These are phyloP conservation scores for Campopleginae sp. DNA, from an alignment of 2,888 invertebrate genomes.

Conservation along the genomic window DNA sequence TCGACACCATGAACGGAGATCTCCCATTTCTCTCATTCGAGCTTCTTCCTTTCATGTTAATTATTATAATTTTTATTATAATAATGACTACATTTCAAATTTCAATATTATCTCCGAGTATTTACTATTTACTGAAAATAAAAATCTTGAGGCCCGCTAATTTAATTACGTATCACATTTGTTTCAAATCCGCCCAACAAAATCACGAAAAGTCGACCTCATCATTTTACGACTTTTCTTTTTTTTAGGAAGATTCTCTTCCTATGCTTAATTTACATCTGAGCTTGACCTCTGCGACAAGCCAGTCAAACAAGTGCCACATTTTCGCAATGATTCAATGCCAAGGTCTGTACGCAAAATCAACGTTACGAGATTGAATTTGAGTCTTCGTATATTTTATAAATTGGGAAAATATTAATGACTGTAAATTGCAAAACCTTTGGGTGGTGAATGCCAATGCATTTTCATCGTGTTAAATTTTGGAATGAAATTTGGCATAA, in stretches of 20 bases:
- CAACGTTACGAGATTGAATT: too few relatives aligned
- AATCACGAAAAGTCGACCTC: constrained; percentile 6
- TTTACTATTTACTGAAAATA: background rate
- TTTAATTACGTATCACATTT: constrained; percentile 29
- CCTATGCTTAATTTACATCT: constrained; percentile 24
- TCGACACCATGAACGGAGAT: background rate
- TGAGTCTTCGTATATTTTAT: too few relatives aligned
- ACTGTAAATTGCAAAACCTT: too few relatives aligned
- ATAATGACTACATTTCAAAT: background rate
- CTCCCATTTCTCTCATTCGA: background rate
- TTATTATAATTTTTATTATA: background rate
- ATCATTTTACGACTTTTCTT: constrained; percentile 17
- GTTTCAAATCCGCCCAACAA: constrained; percentile 29
- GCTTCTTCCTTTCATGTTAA: background rate
- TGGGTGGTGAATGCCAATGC: too few relatives aligned
- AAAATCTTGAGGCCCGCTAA: background rate
- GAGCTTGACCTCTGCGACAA: too few relatives aligned
- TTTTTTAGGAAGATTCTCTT: constrained; percentile 54
- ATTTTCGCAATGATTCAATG: too few relatives aligned
- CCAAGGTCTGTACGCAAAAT: too few relatives aligned
- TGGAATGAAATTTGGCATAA: too few relatives aligned
- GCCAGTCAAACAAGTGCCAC: too few relatives aligned
- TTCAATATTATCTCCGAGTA: background rate
- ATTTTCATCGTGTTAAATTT: too few relatives aligned
- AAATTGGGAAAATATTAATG: too few relatives aligned